These are phyloP conservation scores for Drosophila testacea DNA, from an alignment of 2,888 invertebrate species.

Conservation along the genomic window DNA sequence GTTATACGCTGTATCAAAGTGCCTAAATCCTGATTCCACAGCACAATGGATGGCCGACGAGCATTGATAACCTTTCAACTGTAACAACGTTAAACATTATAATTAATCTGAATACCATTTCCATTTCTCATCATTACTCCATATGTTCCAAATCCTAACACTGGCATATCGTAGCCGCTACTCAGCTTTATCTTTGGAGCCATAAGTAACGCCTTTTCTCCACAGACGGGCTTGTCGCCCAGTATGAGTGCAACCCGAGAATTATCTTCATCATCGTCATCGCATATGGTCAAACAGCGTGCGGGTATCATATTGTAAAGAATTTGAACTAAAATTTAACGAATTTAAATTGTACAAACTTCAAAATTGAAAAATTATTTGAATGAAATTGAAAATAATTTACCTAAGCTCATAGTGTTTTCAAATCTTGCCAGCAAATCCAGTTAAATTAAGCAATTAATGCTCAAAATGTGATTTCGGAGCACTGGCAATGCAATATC, in stretches of 20 bases:
- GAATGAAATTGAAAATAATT: constrained; percentile 17
- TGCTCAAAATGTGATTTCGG: background rate
- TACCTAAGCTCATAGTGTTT: too few species aligned
- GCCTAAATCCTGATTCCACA: constrained; percentile 86
- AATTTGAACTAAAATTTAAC: constrained; percentile 19
- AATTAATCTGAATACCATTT: too few species aligned
- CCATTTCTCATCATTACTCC: constrained; percentile 13
- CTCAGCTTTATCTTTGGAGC: constrained; percentile 87
- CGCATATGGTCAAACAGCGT: constrained; percentile 50
- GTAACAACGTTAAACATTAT: background rate
- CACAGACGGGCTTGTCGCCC: constrained; percentile 57
- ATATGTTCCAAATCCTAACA: constrained; percentile 89
- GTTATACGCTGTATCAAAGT: constrained; percentile 86
- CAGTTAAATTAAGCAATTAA: background rate
- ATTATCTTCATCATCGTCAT: constrained; percentile 53
- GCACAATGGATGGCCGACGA: constrained; percentile 84
- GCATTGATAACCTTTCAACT: constrained; percentile 76
- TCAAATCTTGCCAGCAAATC: background rate
- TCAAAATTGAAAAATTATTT: constrained; percentile 8
- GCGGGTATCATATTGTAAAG: constrained; percentile 53
- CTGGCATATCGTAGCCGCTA: constrained; percentile 88
- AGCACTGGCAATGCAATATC: background rate
- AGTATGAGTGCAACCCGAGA: constrained; percentile 45
- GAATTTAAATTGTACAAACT: constrained; percentile 1
- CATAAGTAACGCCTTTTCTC: constrained; percentile 46